Evolutionary conservation across 2,797 vertebrate genomes (phyloP).

Genomic region (Aphelocoma californica): DNA sequence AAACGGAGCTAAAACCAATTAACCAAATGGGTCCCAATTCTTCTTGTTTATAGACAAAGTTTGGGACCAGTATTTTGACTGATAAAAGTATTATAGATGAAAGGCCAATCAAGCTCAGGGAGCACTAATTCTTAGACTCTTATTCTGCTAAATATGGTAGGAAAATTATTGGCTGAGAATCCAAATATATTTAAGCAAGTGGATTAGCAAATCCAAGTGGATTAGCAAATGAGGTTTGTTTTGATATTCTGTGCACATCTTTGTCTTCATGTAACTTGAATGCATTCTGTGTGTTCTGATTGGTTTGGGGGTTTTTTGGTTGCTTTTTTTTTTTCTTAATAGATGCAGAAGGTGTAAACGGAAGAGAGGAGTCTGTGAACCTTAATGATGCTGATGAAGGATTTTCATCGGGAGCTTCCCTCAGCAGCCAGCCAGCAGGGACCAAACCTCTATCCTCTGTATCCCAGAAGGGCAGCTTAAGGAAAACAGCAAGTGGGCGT

Average conservation of each 20-base stretch:
- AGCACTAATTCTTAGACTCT: not conserved
- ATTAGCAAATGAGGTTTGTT: conserved; percentile 39
- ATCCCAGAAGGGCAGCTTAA: conserved; percentile 76
- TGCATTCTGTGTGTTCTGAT: conserved; percentile 30
- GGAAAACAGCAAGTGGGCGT: conserved; percentile 79
- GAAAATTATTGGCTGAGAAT: not conserved
- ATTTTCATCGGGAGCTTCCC: conserved; percentile 95
- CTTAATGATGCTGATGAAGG: conserved; percentile 96
- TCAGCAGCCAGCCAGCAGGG: conserved; percentile 92
- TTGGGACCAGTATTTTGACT: not conserved
- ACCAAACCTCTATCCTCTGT: conserved; percentile 73
- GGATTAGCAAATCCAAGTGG: not conserved
- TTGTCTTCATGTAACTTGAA: conserved; percentile 5
- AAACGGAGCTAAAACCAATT: not conserved
- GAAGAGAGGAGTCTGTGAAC: conserved; percentile 89
- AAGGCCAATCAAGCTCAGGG: not conserved
- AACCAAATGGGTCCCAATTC: not conserved
- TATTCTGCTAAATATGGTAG: not conserved
- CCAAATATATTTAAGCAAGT: not conserved
- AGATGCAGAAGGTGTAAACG: conserved; percentile 89
- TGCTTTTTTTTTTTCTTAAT: conserved; percentile 42
- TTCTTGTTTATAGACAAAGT: not conserved
- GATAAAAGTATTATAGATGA: not conserved
- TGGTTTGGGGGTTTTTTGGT: conserved; percentile 44
- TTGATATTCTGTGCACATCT: not conserved